Conservation (phyloP, 2,797 vertebrate species). For the Myotis daubentonii region DNA sequence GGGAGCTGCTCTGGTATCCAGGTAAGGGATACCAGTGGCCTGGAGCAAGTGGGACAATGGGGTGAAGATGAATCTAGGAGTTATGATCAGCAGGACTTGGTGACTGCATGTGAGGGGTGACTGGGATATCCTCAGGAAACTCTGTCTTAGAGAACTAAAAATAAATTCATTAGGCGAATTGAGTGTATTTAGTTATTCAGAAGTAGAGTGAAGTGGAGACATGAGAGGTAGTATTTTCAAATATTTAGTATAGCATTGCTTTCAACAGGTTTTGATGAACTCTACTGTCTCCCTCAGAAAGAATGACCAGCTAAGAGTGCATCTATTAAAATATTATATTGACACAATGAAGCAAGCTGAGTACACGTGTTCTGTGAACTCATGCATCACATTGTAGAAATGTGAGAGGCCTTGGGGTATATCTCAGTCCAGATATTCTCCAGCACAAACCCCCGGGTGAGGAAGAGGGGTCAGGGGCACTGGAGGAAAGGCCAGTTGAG, state of each 20-base stretch:
- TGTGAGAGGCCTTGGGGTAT: neutral
- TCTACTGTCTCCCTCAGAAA: neutral
- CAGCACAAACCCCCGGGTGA: neutral
- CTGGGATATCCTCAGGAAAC: neutral
- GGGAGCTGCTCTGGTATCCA: neutral
- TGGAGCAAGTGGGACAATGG: too few species aligned
- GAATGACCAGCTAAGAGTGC: neutral
- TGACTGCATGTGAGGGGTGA: neutral
- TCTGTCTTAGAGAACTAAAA: neutral
- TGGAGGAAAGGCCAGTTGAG: neutral
- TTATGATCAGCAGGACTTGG: neutral
- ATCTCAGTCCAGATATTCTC: neutral
- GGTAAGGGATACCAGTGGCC: too few species aligned
- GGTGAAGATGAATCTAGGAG: neutral
- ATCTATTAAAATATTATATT: neutral
- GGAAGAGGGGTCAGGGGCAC: neutral
- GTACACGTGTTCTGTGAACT: neutral
- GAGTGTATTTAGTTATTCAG: neutral
- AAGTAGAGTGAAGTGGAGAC: neutral
- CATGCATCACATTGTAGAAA: accelerated
- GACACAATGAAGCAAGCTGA: neutral
- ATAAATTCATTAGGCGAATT: neutral
- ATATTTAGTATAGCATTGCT: neutral
- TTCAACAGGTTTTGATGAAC: neutral
- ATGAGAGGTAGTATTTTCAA: neutral